A percentile compares a stretch with the other conserved stretches of the same genome.
These are phyloP conservation scores for Unio pictorum DNA, from an alignment of 2,888 invertebrate species.

Conservation along the genomic window DNA sequence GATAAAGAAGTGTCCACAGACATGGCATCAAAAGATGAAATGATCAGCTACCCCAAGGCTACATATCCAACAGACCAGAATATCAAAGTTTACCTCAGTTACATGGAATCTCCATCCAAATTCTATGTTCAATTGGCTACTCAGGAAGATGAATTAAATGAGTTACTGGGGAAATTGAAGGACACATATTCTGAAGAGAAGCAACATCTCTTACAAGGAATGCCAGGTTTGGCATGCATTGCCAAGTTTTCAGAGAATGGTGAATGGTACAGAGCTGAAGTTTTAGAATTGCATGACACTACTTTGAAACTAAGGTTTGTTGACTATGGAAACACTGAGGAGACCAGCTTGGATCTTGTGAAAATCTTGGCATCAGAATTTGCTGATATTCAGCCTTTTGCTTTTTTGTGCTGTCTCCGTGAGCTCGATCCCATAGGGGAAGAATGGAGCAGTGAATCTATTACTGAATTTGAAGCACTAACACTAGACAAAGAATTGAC, in stretches of 20 bases:
- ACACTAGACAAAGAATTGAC: slow-evolving; percentile 44
- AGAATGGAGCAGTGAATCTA: slow-evolving; percentile 49
- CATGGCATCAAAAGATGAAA: neutral
- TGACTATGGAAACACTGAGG: slow-evolving; percentile 67
- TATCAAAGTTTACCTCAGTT: slow-evolving; percentile 40
- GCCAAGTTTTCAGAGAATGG: slow-evolving; percentile 56
- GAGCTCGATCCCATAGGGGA: slow-evolving; percentile 38
- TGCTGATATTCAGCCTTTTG: slow-evolving; percentile 45
- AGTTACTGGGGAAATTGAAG: slow-evolving; percentile 30
- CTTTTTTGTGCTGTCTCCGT: slow-evolving; percentile 52
- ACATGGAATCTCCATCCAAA: slow-evolving; percentile 52
- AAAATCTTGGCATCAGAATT: slow-evolving; percentile 49
- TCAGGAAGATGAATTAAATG: slow-evolving; percentile 34
- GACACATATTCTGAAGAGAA: slow-evolving; percentile 12
- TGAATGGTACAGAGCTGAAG: slow-evolving; percentile 58
- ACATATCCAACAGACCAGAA: slow-evolving; percentile 8
- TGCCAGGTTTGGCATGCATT: slow-evolving; percentile 43
- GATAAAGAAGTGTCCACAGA: too few species aligned
- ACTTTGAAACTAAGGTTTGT: slow-evolving; percentile 55
- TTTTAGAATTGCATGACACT: slow-evolving; percentile 23
- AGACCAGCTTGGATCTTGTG: slow-evolving; percentile 38
- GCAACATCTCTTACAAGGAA: slow-evolving; percentile 21
- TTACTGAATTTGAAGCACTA: slow-evolving; percentile 41
- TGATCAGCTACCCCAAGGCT: slow-evolving; percentile 1
- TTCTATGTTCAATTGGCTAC: slow-evolving; percentile 46